Percentiles rank a stretch among this genome's conserved stretches.
phyloP scores from a whole-genome alignment of 2,797 vertebrate species.

The Passerculus sandwichensis region DNA sequence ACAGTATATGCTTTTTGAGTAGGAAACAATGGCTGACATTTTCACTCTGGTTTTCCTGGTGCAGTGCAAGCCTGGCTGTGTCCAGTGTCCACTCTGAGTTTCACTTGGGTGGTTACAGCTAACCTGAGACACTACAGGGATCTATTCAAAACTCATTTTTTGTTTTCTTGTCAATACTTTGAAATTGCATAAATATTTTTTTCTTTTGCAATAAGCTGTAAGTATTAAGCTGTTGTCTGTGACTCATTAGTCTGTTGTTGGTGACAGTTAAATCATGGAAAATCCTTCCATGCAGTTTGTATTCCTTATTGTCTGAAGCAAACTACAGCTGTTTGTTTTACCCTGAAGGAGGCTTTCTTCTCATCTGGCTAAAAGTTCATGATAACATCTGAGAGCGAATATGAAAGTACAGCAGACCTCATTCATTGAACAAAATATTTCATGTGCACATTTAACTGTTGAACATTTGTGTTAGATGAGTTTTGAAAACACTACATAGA shows the following conservation, averaged over 20 bases:
- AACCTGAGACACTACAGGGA: background rate
- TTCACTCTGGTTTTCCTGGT: background rate
- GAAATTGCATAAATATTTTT: background rate
- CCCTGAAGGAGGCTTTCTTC: slow-evolving; percentile 25
- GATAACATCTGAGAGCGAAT: background rate
- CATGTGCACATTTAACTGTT: background rate
- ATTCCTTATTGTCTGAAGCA: slow-evolving; percentile 21
- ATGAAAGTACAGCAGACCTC: background rate
- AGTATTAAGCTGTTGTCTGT: slow-evolving; percentile 24
- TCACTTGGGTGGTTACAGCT: background rate
- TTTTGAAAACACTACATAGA: background rate
- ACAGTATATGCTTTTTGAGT: background rate
- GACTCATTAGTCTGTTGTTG: slow-evolving; percentile 24
- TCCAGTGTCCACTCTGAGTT: background rate
- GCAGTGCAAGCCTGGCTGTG: background rate
- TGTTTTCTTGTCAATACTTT: background rate
- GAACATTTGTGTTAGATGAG: background rate
- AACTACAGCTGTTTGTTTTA: slow-evolving; percentile 5
- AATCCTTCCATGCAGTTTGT: slow-evolving; percentile 2
- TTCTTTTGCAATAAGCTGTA: background rate
- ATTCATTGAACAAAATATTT: background rate
- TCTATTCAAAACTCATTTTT: background rate
- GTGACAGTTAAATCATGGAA: slow-evolving; percentile 17
- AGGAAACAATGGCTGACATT: background rate
- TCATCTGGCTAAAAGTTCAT: slow-evolving; percentile 12